phyloP scores from a whole-genome alignment of 2,797 vertebrate species.

The Halcyon smyrnensis region DNA sequence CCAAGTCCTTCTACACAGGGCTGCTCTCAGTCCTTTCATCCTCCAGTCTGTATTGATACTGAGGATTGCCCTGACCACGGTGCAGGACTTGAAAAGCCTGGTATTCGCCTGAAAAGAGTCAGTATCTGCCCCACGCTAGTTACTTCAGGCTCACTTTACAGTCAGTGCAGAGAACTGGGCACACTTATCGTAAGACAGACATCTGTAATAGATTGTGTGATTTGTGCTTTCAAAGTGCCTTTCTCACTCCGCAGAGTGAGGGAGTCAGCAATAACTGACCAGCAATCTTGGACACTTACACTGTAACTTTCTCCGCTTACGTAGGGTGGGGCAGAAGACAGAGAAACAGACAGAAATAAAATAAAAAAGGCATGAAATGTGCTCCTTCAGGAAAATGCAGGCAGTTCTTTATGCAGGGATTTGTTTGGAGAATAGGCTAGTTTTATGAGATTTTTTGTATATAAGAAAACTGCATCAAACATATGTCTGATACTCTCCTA shows the following conservation, averaged over 20 bases:
- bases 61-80: too few species aligned
- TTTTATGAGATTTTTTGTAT: not conserved
- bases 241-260: not conserved
- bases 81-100: not conserved
- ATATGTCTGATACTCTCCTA: too few species aligned
- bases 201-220: not conserved
- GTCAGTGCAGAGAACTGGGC: not conserved
- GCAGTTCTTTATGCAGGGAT: not conserved
- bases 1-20: too few species aligned
- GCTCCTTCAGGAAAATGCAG: not conserved
- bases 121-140: not conserved
- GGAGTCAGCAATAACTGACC: not conserved
- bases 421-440: not conserved
- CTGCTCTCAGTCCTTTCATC: too few species aligned
- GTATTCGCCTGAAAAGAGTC: not conserved
- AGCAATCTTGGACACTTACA: not conserved
- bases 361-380: too few species aligned
- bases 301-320: not conserved
- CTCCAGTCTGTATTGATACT: too few species aligned
- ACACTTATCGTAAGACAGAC: not conserved
- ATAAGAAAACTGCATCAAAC: not conserved
- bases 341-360: not conserved
- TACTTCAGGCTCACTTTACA: not conserved
- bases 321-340: not conserved
- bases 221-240: not conserved